These are phyloP conservation scores for Slavum lentiscoides DNA, from an alignment of 2,888 invertebrate genomes.

Conservation along the genomic window DNA sequence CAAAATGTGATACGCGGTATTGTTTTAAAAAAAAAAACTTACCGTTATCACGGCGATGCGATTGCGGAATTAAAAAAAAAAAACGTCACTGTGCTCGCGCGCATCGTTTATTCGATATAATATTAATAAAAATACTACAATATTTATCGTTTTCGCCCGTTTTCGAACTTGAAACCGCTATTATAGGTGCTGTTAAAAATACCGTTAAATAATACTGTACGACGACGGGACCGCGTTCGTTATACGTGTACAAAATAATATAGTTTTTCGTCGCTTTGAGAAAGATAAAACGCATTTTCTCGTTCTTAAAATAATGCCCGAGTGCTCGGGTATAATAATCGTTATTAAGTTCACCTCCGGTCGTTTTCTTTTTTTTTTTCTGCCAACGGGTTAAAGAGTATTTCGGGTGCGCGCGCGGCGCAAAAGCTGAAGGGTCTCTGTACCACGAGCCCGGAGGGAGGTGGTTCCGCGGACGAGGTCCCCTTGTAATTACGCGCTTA, in stretches of 20 bases:
- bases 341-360: slow-evolving; percentile 51
- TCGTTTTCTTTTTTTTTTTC: slow-evolving; percentile 14
- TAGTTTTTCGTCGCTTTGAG: slow-evolving; percentile 1
- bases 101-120: too few species aligned
- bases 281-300: slow-evolving; percentile 15
- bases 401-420: slow-evolving; percentile 8
- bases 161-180: slow-evolving; percentile 24
- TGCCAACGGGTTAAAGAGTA: slow-evolving; percentile 37
- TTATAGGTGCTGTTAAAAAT: neutral
- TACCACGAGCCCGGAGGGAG: too few species aligned
- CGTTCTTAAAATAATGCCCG: slow-evolving; percentile 6
- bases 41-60: too few species aligned
- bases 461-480: neutral
- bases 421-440: neutral
- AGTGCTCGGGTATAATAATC: slow-evolving; percentile 20
- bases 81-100: too few species aligned
- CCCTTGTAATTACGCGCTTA: slow-evolving; percentile 47
- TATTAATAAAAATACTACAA: too few species aligned
- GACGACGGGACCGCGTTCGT: neutral
- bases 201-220: neutral
- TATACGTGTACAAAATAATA: too few species aligned
- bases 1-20: too few species aligned
- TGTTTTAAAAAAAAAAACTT: too few species aligned
- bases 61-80: too few species aligned
- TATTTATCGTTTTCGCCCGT: neutral